Evolutionary conservation across 2,113 vertebrate genomes (phyloP).

Genomic region (Rhegmatorhina hoffmannsi): DNA sequence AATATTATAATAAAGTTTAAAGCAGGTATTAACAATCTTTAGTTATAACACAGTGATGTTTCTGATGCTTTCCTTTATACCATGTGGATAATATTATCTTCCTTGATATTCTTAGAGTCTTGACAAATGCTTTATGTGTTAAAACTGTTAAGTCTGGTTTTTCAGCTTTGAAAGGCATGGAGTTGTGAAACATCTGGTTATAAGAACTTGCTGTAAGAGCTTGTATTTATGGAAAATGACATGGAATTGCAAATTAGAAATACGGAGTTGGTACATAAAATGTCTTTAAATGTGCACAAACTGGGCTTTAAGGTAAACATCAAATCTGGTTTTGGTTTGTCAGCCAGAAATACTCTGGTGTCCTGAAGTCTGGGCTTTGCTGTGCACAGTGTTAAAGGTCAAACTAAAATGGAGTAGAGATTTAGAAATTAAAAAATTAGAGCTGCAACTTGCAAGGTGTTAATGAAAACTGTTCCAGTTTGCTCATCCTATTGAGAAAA

Average conservation of each 20-base stretch:
- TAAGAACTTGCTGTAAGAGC: not conserved
- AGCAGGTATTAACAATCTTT: not conserved
- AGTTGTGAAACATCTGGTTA: not conserved
- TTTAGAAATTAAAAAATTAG: not conserved
- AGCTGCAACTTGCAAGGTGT: not conserved
- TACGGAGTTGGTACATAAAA: not conserved
- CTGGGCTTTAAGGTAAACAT: not conserved
- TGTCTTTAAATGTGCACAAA: not conserved
- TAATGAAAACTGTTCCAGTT: not conserved
- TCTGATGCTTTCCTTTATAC: not conserved
- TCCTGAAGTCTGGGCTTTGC: not conserved
- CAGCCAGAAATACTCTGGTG: not conserved
- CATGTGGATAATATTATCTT: not conserved
- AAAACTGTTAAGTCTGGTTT: not conserved
- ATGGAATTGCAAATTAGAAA: not conserved
- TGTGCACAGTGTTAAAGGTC: not conserved
- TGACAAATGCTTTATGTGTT: not conserved
- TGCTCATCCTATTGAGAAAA: not conserved
- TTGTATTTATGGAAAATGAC: not conserved
- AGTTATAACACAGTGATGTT: rapidly evolving
- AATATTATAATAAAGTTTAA: not conserved
- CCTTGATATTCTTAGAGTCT: not conserved
- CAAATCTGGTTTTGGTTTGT: not conserved
- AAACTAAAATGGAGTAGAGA: not conserved
- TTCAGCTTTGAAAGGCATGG: not conserved